Percentiles rank a stretch among this genome's conserved stretches.
Conservation (phyloP, 2,888 invertebrate species). For the Frankliniella intonsa region DNA sequence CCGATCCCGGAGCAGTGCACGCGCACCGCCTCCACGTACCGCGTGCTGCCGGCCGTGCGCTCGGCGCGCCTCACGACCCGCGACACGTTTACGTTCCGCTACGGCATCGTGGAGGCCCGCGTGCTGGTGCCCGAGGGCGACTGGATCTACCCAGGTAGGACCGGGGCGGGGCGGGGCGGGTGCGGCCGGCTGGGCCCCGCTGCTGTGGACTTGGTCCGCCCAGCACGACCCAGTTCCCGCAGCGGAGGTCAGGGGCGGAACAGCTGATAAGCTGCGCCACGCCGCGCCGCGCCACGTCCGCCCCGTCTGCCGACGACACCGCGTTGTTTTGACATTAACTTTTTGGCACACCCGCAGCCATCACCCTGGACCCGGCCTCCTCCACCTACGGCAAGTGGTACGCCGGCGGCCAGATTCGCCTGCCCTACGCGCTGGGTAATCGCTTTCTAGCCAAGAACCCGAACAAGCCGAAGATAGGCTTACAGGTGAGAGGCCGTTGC, state of each 20-base stretch:
- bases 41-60: constrained; percentile 34
- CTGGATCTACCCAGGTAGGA: constrained; percentile 36
- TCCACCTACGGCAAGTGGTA: constrained; percentile 12
- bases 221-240: too few relatives aligned
- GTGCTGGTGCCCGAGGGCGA: constrained; percentile 36
- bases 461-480: background rate
- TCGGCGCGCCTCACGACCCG: constrained; percentile 34
- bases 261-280: too few relatives aligned
- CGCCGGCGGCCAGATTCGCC: constrained; percentile 14
- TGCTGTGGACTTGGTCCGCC: too few relatives aligned
- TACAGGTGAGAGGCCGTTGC: background rate
- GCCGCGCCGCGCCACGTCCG: too few relatives aligned
- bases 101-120: constrained; percentile 35
- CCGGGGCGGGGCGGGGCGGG: background rate
- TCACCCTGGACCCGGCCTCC: background rate
- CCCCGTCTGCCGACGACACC: too few relatives aligned
- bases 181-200: too few relatives aligned
- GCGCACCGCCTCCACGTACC: background rate
- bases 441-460: background rate
- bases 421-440: background rate
- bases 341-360: background rate
- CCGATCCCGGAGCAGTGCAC: background rate
- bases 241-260: too few relatives aligned
- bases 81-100: constrained; percentile 34
- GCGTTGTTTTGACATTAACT: too few relatives aligned